These are phyloP conservation scores for Meloidogyne floridensis DNA, from an alignment of 1,140 invertebrate genomes.

Conservation along the genomic window DNA sequence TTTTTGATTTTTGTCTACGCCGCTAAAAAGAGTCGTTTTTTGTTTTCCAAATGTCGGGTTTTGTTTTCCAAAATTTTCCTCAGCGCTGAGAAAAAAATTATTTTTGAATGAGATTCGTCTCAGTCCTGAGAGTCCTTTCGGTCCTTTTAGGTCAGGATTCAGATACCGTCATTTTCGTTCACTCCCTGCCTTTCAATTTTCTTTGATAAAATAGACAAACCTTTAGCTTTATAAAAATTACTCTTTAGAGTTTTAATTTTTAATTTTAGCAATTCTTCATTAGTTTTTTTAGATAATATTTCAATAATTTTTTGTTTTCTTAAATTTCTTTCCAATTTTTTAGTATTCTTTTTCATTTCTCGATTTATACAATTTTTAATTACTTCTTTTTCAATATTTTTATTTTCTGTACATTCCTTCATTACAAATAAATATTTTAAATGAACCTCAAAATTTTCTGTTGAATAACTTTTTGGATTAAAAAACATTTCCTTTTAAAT, in stretches of 20 bases:
- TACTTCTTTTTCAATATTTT: not conserved
- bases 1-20: no score
- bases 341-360: not conserved
- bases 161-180: no score
- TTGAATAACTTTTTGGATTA: not conserved
- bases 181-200: no score
- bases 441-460: not conserved
- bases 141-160: no score
- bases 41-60: no score
- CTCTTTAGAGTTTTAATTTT: not conserved
- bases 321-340: not conserved
- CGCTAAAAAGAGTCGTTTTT: no score
- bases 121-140: no score
- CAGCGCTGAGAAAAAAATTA: no score
- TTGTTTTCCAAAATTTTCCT: no score
- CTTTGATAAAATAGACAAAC: not conserved
- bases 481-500: not conserved
- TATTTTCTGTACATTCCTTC: not conserved
- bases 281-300: not conserved
- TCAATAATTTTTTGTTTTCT: not conserved
- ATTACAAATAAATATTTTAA: conserved; percentile 5
- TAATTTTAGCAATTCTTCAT: not conserved
- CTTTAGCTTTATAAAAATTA: not conserved
- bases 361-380: conserved; percentile 1
- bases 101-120: no score